Conservation (phyloP, 1,140 invertebrate genomes). For the Apis mellifera region DNA sequence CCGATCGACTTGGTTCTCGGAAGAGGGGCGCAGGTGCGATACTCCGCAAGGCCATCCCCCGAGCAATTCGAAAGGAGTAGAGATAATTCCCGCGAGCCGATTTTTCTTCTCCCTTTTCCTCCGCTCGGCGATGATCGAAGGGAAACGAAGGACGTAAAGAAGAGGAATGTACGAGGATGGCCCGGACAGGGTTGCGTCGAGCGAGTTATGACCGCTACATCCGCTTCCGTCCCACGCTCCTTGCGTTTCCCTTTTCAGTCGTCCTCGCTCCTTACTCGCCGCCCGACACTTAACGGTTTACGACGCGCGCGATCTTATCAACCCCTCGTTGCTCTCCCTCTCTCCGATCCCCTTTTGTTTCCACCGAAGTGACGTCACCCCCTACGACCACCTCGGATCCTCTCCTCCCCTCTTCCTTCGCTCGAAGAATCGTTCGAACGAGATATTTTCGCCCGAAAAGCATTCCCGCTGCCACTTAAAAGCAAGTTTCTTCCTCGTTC, state of each 20-base stretch:
- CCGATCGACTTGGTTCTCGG: background rate
- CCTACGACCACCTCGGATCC: background rate
- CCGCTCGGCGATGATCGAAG: slow-evolving; percentile 3
- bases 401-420: too few species aligned
- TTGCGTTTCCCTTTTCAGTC: slow-evolving; percentile 54
- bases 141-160: too few species aligned
- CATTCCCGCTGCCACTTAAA: slow-evolving; percentile 44
- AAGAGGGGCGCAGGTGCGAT: slow-evolving; percentile 30
- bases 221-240: slow-evolving; percentile 76
- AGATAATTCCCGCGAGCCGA: too few species aligned
- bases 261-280: slow-evolving; percentile 50
- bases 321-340: slow-evolving; percentile 49
- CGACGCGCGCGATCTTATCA: slow-evolving; percentile 71
- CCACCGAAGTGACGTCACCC: too few species aligned
- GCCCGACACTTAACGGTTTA: slow-evolving; percentile 76
- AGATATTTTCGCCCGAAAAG: slow-evolving; percentile 17
- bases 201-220: slow-evolving; percentile 74
- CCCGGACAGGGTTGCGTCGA: slow-evolving; percentile 37
- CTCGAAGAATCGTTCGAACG: slow-evolving; percentile 2
- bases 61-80: too few species aligned
- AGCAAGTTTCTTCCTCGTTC: background rate
- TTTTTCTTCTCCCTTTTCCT: too few species aligned
- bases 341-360: slow-evolving; percentile 36
- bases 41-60: background rate
- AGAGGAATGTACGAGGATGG: background rate